Evolutionary conservation across 2,113 vertebrate genomes (phyloP).

Genomic region (Platichthys flesus): DNA sequence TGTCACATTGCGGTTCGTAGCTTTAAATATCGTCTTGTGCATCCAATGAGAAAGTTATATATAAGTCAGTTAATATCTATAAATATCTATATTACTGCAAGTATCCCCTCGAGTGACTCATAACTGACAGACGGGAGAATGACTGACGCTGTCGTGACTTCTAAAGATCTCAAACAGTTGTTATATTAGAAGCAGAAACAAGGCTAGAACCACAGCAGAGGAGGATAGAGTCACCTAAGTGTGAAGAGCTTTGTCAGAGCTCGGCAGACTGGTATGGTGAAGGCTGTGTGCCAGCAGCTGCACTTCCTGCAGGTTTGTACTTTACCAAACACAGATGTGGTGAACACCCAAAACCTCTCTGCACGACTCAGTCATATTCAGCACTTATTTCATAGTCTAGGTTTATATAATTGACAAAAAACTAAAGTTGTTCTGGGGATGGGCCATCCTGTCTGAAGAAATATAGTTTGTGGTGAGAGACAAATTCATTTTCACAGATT

Average conservation of each 20-base stretch:
- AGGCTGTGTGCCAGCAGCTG: constrained; percentile 9
- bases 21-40: background rate
- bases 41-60: background rate
- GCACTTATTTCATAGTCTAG: background rate
- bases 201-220: background rate
- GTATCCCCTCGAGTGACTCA: background rate
- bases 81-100: background rate
- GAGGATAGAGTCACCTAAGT: background rate
- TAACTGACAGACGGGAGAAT: background rate
- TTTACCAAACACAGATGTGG: constrained; percentile 16
- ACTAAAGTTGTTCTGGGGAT: too few species aligned
- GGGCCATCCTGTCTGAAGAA: too few species aligned
- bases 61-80: too few species aligned
- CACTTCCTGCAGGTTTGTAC: background rate
- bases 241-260: background rate
- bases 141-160: background rate
- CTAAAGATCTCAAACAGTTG: background rate
- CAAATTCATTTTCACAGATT: too few species aligned
- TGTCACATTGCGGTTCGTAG: background rate
- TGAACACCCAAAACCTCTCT: background rate
- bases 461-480: too few species aligned
- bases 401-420: background rate
- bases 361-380: background rate
- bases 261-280: constrained; percentile 24
- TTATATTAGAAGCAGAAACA: background rate